Evolutionary conservation across 2,797 vertebrate genomes (phyloP), one percentile per base, ranked within the genome.

Genomic region (Mallotus villosus): DNA sequence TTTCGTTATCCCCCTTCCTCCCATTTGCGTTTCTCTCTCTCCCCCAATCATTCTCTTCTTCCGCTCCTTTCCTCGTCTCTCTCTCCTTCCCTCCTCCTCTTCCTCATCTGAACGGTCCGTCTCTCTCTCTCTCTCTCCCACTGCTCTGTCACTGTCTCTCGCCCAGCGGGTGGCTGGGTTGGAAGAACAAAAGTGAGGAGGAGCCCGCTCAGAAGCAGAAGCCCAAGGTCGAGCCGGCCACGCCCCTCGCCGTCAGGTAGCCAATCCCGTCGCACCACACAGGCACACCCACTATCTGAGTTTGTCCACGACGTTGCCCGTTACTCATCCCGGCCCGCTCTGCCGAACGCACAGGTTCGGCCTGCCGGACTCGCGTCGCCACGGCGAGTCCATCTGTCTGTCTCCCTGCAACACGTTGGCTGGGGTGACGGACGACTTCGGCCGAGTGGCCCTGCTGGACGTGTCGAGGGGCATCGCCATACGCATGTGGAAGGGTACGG

Each of bases 401-500:
- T 99, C 97, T 32, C 97, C 97, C 0, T 99, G 97, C 89, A 97
- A 95, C 89, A 96, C 94, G 0, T 84, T 99, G 78, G 97, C 97
- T 5, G 98, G 96, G 19, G 96, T 97, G 69, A 99, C 97, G 0
- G 98, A 99, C 74, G 98, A 98, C 81, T 99, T 98, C 81, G 98
- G 98, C 22, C 91, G 98, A 78, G 95, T 99, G 73, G 89, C 95
- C 27, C 88, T 99, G 75, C 87, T 99, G 89, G 97, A 99, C 77
- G 91, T 99, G 76, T 85, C 92, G 24, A 92, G 96, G 76, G 97
- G 98, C 70, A 91, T 98, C 0, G 92, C 95, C 60, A 88, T 99
- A 79, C 95, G 97, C 75, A 99, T 99, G 98, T 99, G 98, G 98
- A 99, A 99, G 92, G 98, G 98, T 98, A 71, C 87, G 85, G 21